Evolutionary conservation across 2,113 vertebrate species (phyloP).

Genomic region (Epinephelus cyanopodus): DNA sequence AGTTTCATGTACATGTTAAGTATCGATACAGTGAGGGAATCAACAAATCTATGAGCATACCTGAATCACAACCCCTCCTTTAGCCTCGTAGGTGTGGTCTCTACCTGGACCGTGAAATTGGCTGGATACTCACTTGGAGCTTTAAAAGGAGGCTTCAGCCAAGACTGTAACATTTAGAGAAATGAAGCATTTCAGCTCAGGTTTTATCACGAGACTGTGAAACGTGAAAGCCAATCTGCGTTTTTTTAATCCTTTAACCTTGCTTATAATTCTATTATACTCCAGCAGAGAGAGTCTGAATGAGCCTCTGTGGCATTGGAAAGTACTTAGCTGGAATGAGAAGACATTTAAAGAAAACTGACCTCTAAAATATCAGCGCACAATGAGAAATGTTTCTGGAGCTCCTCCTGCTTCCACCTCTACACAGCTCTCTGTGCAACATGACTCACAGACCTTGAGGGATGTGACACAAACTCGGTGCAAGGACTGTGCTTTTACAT

Average conservation of each 20-base stretch:
- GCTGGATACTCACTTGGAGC: not conserved
- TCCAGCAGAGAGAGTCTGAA: not conserved
- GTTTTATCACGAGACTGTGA: conserved; percentile 9
- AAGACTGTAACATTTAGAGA: not conserved
- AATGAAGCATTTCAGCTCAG: conserved; percentile 1
- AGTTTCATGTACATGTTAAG: no score
- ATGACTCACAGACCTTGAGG: conserved; percentile 10
- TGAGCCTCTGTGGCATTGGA: not conserved
- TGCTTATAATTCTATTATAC: not conserved
- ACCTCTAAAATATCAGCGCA: conserved; percentile 6
- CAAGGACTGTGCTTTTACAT: conserved; percentile 11
- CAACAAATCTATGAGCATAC: no score
- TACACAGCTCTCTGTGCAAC: not conserved
- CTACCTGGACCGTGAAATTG: not conserved
- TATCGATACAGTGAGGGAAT: not conserved
- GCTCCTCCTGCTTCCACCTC: not conserved
- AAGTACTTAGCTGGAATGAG: conserved; percentile 8
- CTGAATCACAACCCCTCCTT: not conserved
- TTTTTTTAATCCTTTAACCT: conserved; percentile 28
- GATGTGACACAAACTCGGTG: conserved; percentile 2
- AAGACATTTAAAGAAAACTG: conserved; percentile 9
- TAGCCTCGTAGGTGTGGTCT: not conserved
- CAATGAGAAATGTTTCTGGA: conserved; percentile 17
- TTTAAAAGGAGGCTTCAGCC: not conserved
- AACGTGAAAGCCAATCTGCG: conserved; percentile 11